Percentiles rank a stretch among this genome's conserved stretches.
Evolutionary conservation across 2,113 vertebrate species (phyloP).

Genomic region (Kobus ellipsiprymnus): DNA sequence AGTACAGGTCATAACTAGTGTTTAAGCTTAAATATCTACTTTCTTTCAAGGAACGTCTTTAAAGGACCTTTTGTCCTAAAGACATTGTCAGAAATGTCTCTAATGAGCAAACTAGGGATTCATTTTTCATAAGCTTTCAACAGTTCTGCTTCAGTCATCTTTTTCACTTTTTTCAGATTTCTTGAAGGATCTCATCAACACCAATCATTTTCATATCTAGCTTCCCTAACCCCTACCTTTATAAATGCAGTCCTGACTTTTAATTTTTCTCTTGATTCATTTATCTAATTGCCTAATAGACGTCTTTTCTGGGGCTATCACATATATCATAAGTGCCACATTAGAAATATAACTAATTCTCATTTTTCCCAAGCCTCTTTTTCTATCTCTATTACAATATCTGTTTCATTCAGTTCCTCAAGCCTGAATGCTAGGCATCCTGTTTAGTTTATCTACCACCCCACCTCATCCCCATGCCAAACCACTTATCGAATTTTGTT

Average conservation of each 20-base stretch:
- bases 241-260: neutral
- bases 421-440: neutral
- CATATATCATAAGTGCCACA: neutral
- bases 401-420: neutral
- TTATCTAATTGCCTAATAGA: neutral
- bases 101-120: neutral
- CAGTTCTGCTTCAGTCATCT: neutral
- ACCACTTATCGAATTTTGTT: neutral
- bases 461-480: neutral
- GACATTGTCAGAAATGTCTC: neutral
- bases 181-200: neutral
- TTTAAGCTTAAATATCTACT: neutral
- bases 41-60: neutral
- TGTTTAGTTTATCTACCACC: neutral
- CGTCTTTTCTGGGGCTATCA: neutral
- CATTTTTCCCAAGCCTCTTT: neutral
- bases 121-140: neutral
- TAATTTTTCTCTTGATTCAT: neutral
- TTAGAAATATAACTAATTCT: neutral
- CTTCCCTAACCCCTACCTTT: neutral
- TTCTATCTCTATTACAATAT: neutral
- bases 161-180: neutral
- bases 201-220: neutral
- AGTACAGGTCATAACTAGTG: neutral
- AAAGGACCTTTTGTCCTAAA: neutral